Base-by-base conservation (phyloP, 2,888 invertebrate genomes). In the Eilema sororculum region DNA sequence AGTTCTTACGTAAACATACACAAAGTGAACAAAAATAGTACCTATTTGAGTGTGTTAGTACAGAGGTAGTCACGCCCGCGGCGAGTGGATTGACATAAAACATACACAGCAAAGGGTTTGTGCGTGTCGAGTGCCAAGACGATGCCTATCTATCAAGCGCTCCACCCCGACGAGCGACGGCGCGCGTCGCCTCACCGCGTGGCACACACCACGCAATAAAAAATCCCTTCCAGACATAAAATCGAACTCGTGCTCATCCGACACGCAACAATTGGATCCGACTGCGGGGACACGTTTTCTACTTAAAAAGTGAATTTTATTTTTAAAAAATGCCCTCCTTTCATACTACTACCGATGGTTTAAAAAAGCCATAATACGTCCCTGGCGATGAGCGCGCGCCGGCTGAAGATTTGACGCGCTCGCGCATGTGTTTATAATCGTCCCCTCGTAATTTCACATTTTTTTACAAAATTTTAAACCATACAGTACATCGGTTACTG, bases 361-460 rank as follows among this genome's bases (percentile, higher is more conserved):
- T 93, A 93, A 95, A 95, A 95, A 94, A 93, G 91, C 94, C 90
- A 88, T 93, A 94, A 94, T 90, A 89, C 86, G 87, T 90, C 90
- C 88, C 89, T 84, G 90, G 87, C 89, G 90, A 82, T 77, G 84
- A 78, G 89, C 94, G 92, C 89, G 89, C 93, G 95, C 94, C 95
- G 94, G 94, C 95, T 95, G 95, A 94, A 92, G 92, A 95, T 95
- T 95, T 95, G 95, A 93, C 93, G 94, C 95, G 95, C 95, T 93
- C 90, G 93, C 94, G 95, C 95, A 95, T 94, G 93, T 95, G 95
- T 92, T 93, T 94, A 92, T 93, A 91, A 93, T 92, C 89, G 90
- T 93, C 95, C 95, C 95, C 95, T 93, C 91, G 90, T 89, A 90
- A 92, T 93, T 93, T 93, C 81, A 88, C 88, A 86, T 90, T 93